phyloP scores from a whole-genome alignment of 2,888 invertebrate species.

The Cyrtodaria siliqua region DNA sequence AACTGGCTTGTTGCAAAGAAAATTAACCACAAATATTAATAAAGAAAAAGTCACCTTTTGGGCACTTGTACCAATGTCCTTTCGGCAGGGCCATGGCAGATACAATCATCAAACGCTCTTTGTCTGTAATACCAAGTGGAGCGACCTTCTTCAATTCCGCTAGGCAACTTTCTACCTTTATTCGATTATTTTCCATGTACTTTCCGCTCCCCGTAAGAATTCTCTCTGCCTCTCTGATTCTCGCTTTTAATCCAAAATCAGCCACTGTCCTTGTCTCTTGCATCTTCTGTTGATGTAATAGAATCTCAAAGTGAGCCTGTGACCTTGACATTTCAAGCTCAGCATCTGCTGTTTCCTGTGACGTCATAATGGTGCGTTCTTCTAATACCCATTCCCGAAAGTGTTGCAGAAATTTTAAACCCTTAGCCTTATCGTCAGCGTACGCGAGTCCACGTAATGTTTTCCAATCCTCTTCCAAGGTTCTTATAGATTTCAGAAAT shows the following conservation, averaged over 20 bases:
- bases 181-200: background rate
- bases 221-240: slow-evolving; percentile 10
- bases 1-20: no score
- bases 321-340: slow-evolving; percentile 64
- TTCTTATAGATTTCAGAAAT: background rate
- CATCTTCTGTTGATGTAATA: slow-evolving; percentile 35
- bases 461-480: background rate
- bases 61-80: slow-evolving; percentile 91
- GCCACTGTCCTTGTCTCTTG: slow-evolving; percentile 10
- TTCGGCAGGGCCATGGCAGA: slow-evolving; percentile 88
- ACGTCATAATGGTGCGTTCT: slow-evolving; percentile 49
- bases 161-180: background rate
- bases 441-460: background rate
- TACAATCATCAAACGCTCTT: slow-evolving; percentile 88
- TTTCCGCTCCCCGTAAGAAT: background rate
- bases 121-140: slow-evolving; percentile 69
- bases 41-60: slow-evolving; percentile 89
- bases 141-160: background rate
- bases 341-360: slow-evolving; percentile 67
- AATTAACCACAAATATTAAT: no score
- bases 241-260: slow-evolving; percentile 12
- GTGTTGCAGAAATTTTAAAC: slow-evolving; percentile 17
- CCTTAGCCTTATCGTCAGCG: slow-evolving; percentile 15
- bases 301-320: slow-evolving; percentile 28
- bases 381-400: slow-evolving; percentile 51